Conservation (phyloP, 2,113 vertebrate species). For the Vanacampus margaritifer region DNA sequence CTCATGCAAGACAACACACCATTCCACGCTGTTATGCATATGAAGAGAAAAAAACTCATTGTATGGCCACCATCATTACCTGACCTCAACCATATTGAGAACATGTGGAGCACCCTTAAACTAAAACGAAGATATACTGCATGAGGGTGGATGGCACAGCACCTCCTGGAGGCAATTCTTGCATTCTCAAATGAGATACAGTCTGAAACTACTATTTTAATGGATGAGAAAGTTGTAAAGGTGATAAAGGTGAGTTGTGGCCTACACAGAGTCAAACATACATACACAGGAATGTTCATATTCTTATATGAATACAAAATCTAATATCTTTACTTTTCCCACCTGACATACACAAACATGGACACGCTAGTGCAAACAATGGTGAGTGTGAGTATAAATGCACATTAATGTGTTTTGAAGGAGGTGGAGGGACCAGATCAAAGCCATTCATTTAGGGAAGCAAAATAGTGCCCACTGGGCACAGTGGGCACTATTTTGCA, state of each 20-base stretch:
- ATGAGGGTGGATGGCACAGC: background rate
- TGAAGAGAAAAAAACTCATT: too few relatives aligned
- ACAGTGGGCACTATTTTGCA: too few relatives aligned
- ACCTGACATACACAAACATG: constrained; percentile 9
- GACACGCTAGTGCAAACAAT: background rate
- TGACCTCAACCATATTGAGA: too few relatives aligned
- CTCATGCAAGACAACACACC: too few relatives aligned
- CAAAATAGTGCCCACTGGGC: constrained; percentile 47
- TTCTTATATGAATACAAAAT: constrained; percentile 22
- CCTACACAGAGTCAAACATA: constrained; percentile 21
- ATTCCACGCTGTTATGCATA: too few relatives aligned
- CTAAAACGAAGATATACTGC: too few relatives aligned
- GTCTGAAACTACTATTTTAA: constrained; percentile 3
- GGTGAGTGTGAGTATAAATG: too few relatives aligned
- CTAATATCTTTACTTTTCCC: constrained; percentile 29
- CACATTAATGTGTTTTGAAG: constrained; percentile 14
- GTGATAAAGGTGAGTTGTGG: background rate
- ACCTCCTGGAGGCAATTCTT: constrained; percentile 13
- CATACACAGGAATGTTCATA: constrained; percentile 16
- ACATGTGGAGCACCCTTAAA: too few relatives aligned
- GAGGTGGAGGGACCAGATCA: constrained; percentile 55
- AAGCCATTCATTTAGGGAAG: constrained; percentile 62
- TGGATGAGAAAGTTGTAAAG: background rate
- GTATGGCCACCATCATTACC: too few relatives aligned
- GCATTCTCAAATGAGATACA: constrained; percentile 1